Base-by-base conservation (phyloP, 2,888 invertebrate species). In the Drosophila kanekoi region DNA sequence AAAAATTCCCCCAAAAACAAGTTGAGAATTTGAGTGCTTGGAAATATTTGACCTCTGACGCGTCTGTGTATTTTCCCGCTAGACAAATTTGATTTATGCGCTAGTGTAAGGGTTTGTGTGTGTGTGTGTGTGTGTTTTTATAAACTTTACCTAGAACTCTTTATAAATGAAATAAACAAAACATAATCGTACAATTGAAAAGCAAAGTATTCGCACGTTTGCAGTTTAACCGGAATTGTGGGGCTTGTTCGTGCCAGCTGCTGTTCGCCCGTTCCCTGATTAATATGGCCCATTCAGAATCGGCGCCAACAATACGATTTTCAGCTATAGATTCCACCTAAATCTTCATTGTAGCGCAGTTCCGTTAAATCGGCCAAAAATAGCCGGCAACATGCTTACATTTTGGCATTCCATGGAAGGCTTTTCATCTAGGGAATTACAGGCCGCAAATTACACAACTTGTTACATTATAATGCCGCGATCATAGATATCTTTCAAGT, bases 91-190 rank as follows among this genome's bases (percentile, higher is more conserved):
- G 43, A 67, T 69, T 18, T 14, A 54, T 32, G 43, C 47, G 43
- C 18, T 13, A 32, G 43, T 51, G 13, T 18, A 11, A 28, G 23
- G 38, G 45, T 13, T 40, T 56, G 37, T 49, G 58, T 45, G 45
- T 3, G 59, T 54, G 59, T 60, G 48, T 44, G 60, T 57, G 53
- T 20, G 64, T 53, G 52, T 79, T 56, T 72, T 69, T 40, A 77
- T 79, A 76, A 69, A 85, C 72, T 73, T 80, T 82, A 81, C 61
- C 14, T 18, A 45, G 67, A 84, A 81, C 67, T 74, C 72, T 77
- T 70, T 38, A 49, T 49, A 63, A 66, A 60, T 52, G 40, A 56
- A 23, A 62, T 57, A 64, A 63, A 59, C 59, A 63, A 59, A 41
- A 40, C 37, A 18, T 28, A 23, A 16, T 70, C 43, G 65, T 72